Conservation (phyloP, 1,140 invertebrate genomes). For the Panulirus ornatus region DNA sequence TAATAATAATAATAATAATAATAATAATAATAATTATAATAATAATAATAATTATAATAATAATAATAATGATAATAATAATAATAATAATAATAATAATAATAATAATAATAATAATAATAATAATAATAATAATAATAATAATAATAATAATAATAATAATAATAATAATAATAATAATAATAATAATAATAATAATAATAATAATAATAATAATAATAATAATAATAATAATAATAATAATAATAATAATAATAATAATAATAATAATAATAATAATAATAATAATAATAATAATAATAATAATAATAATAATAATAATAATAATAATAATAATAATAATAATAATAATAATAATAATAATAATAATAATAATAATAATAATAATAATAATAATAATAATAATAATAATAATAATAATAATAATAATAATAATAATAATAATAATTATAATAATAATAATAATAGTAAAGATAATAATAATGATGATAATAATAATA, state of each 20-base stretch:
- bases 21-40: no score
- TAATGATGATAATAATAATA: slow-evolving; percentile 1
- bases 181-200: no score
- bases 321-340: neutral
- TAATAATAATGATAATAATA: neutral
- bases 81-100: neutral
- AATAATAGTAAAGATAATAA: neutral
- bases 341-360: neutral
- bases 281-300: no score
- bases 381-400: slow-evolving; percentile 2
- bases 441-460: neutral
- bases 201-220: neutral
- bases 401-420: neutral
- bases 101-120: neutral
- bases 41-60: no score
- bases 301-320: no score
- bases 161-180: neutral
- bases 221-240: neutral
- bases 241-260: neutral
- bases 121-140: neutral
- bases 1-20: no score
- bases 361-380: neutral
- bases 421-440: neutral
- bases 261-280: no score
- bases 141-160: neutral